phyloP scores from a whole-genome alignment of 2,888 invertebrate genomes.

The Amiota communis region DNA sequence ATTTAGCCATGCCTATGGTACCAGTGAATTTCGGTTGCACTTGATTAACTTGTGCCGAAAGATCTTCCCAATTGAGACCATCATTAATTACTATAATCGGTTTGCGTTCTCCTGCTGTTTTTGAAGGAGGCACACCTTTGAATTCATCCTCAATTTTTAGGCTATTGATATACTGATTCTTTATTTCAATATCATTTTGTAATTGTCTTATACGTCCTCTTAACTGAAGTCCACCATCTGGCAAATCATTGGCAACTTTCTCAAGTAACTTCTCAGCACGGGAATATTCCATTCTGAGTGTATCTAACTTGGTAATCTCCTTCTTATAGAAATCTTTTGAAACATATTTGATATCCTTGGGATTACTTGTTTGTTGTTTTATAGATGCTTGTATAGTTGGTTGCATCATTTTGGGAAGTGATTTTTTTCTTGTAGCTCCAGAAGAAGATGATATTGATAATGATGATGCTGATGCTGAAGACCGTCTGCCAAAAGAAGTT shows the following conservation, averaged over 20 bases:
- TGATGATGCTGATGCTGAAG: constrained; percentile 32
- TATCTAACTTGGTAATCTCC: constrained; percentile 74
- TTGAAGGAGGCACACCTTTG: not conserved
- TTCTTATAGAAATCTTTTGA: constrained; percentile 69
- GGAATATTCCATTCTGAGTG: constrained; percentile 73
- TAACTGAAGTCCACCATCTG: constrained; percentile 79
- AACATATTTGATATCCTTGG: constrained; percentile 43
- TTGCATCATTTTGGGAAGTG: constrained; percentile 43
- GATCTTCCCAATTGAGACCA: constrained; percentile 64
- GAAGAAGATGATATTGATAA: constrained; percentile 34
- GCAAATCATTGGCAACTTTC: constrained; percentile 72
- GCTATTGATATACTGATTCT: constrained; percentile 74
- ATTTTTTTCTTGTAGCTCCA: constrained; percentile 18
- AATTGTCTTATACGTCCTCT: constrained; percentile 74
- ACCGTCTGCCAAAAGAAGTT: constrained; percentile 42
- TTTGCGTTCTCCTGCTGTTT: too few species aligned
- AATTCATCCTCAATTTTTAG: constrained; percentile 72
- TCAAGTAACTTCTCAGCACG: constrained; percentile 66
- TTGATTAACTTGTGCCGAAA: constrained; percentile 66
- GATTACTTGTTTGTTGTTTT: too few species aligned
- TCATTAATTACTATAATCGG: too few species aligned
- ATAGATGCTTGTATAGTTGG: constrained; percentile 54
- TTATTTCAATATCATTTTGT: constrained; percentile 73
- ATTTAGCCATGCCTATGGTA: constrained; percentile 78
- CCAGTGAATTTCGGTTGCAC: constrained; percentile 70